A percentile compares a stretch with the other conserved stretches of the same genome.
Evolutionary conservation across 2,888 invertebrate genomes (phyloP).

Genomic region (Lepidonotus clava): DNA sequence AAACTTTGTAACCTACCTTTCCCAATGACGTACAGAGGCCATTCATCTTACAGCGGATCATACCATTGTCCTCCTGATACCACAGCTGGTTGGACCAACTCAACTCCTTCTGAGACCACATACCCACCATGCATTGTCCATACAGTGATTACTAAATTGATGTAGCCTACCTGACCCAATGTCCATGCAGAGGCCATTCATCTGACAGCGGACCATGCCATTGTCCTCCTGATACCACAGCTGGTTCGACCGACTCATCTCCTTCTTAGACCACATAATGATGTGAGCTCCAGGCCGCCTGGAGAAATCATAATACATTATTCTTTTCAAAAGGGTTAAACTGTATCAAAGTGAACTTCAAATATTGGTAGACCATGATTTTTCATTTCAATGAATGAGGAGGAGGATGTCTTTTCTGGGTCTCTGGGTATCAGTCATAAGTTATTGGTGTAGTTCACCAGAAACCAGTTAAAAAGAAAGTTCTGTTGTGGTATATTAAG

Average conservation of each 20-base stretch:
- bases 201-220: constrained; percentile 39
- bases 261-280: constrained; percentile 31
- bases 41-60: constrained; percentile 42
- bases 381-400: no score
- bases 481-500: not conserved
- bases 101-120: constrained; percentile 22
- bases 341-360: no score
- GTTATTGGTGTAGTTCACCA: no score
- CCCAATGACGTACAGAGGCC: constrained; percentile 16
- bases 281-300: constrained; percentile 3
- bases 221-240: constrained; percentile 26
- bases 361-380: no score
- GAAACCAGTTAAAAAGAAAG: not conserved
- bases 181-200: constrained; percentile 38
- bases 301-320: no score
- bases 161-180: not conserved
- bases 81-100: constrained; percentile 31
- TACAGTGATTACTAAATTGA: no score
- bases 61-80: constrained; percentile 29
- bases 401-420: no score
- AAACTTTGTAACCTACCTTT: no score
- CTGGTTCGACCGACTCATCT: constrained; percentile 21
- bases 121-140: no score
- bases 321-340: no score
- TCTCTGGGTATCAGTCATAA: no score